Conservation (phyloP, 2,113 vertebrate genomes). For the Girardinichthys multiradiatus region DNA sequence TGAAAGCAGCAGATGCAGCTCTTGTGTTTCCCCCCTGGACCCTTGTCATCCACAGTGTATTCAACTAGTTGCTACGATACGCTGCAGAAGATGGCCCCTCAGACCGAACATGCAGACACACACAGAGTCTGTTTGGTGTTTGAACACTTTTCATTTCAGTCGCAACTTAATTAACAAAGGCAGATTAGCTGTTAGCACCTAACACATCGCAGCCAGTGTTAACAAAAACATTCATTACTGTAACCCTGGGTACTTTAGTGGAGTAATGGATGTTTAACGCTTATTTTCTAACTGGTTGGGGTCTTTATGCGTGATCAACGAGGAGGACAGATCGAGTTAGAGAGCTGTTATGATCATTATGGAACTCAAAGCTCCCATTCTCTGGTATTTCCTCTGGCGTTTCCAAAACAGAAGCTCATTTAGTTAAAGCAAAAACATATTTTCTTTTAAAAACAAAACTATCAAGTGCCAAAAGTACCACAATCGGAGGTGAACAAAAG, state of each 20-base stretch:
- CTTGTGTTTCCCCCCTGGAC: slow-evolving; percentile 61
- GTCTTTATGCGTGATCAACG: slow-evolving; percentile 21
- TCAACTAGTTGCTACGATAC: slow-evolving; percentile 72
- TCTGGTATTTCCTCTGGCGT: slow-evolving; percentile 53
- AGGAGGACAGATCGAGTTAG: slow-evolving; percentile 32
- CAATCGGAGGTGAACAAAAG: too few relatives aligned
- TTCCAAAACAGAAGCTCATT: slow-evolving; percentile 37
- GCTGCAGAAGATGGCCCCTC: slow-evolving; percentile 47
- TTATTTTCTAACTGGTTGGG: not conserved
- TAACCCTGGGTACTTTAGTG: not conserved
- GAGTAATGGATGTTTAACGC: not conserved
- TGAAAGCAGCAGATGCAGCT: slow-evolving; percentile 49
- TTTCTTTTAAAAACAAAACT: not conserved
- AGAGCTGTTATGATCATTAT: slow-evolving; percentile 51
- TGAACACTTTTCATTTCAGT: slow-evolving; percentile 25
- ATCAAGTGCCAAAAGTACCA: too few relatives aligned
- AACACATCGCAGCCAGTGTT: not conserved
- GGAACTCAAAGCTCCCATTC: slow-evolving; percentile 11
- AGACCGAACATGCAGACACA: slow-evolving; percentile 27
- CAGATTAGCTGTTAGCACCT: not conserved
- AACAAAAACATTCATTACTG: not conserved
- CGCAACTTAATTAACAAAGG: slow-evolving; percentile 19
- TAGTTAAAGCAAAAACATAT: slow-evolving; percentile 8
- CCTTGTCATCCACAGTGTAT: slow-evolving; percentile 59
- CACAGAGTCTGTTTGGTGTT: slow-evolving; percentile 27